Percentiles rank a stretch among this genome's conserved stretches.
Conservation (phyloP, 2,113 vertebrate species). For the Orientallactaga bullata region DNA sequence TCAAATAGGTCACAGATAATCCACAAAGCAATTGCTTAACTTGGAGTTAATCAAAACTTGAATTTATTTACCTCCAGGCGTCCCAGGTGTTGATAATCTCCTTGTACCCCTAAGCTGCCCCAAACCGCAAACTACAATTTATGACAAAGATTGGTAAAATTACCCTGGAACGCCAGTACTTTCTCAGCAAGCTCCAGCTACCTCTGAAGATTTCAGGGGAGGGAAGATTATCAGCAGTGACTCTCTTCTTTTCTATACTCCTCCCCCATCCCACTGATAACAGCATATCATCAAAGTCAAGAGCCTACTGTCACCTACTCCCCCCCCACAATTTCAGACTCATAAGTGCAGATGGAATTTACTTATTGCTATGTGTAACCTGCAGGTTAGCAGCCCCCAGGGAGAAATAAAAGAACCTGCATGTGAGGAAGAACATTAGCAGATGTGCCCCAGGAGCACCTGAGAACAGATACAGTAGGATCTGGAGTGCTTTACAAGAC, state of each 20-base stretch:
- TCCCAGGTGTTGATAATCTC: neutral
- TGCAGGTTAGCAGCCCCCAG: neutral
- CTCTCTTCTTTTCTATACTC: no score
- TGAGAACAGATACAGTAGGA: neutral
- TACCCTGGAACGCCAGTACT: neutral
- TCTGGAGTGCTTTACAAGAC: neutral
- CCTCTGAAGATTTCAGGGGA: neutral
- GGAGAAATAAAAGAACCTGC: neutral
- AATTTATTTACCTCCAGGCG: slow-evolving; percentile 18
- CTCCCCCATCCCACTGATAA: neutral
- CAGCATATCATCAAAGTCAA: accelerated
- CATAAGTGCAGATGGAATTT: neutral
- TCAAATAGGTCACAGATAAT: slow-evolving; percentile 74
- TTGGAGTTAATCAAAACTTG: slow-evolving; percentile 57
- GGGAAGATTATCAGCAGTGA: neutral
- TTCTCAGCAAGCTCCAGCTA: neutral
- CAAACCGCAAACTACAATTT: neutral
- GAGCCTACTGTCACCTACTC: neutral
- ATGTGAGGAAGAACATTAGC: neutral
- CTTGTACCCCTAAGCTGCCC: neutral
- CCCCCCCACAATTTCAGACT: neutral
- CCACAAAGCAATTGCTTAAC: slow-evolving; percentile 64
- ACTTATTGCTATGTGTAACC: neutral
- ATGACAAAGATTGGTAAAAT: neutral
- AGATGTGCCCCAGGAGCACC: neutral